phyloP scores from a whole-genome alignment of 2,113 vertebrate species.

The Seriola rivoliana region DNA sequence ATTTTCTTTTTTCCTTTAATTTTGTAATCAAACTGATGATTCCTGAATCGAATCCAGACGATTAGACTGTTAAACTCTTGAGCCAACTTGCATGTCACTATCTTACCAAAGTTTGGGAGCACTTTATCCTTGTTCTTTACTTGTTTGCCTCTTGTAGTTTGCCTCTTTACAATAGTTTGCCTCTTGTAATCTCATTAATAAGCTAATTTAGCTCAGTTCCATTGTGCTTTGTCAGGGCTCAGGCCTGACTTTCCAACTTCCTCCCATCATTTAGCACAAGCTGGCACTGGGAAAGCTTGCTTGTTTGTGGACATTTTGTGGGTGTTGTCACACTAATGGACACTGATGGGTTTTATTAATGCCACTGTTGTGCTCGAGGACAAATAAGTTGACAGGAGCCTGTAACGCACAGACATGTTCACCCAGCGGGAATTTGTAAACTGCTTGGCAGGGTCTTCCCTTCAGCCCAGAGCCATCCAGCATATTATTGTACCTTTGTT shows the following conservation, averaged over 20 bases:
- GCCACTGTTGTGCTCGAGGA: constrained; percentile 42
- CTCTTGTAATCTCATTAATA: constrained; percentile 58
- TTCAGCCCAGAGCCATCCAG: constrained; percentile 10
- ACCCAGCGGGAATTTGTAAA: constrained; percentile 57
- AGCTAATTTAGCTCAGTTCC: constrained; percentile 60
- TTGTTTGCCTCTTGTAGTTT: not conserved
- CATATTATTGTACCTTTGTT: constrained; percentile 39
- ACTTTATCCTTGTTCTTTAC: not conserved
- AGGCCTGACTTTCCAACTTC: constrained; percentile 52
- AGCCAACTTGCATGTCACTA: not conserved
- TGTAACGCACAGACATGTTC: constrained; percentile 22
- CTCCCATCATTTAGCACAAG: constrained; percentile 59
- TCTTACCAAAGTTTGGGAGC: constrained; percentile 9
- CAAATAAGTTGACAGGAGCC: constrained; percentile 57
- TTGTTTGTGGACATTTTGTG: constrained; percentile 73
- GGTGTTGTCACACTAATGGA: constrained; percentile 72
- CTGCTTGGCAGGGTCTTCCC: constrained; percentile 35
- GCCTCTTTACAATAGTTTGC: not conserved
- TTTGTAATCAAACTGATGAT: not conserved
- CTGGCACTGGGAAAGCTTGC: constrained; percentile 46
- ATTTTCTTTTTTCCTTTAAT: not conserved
- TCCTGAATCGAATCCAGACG: not conserved
- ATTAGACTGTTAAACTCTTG: not conserved
- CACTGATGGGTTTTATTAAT: constrained; percentile 66
- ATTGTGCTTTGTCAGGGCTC: constrained; percentile 50